Conservation (phyloP, 2,888 invertebrate genomes). For the Netelia fuscicornis region DNA sequence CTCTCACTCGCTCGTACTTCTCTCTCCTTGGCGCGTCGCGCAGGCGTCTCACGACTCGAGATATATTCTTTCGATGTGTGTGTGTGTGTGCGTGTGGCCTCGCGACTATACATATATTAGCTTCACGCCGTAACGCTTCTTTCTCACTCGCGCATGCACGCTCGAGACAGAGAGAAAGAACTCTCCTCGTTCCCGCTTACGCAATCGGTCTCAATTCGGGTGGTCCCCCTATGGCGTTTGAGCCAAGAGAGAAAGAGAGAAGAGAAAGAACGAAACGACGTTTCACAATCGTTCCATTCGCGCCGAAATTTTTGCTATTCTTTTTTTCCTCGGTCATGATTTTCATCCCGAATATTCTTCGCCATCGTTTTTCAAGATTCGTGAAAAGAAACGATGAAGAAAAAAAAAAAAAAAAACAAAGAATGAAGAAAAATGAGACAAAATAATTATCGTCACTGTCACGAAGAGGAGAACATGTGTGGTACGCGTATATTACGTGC, state of each 20-base stretch:
- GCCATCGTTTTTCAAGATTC: slow-evolving; percentile 25
- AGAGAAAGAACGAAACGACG: background rate
- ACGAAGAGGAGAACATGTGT: slow-evolving; percentile 10
- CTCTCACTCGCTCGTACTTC: slow-evolving; percentile 28
- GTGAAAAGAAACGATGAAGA: slow-evolving; percentile 16
- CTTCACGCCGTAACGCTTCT: background rate
- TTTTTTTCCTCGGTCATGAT: background rate
- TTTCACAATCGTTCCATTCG: background rate
- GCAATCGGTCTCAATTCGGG: slow-evolving; percentile 61
- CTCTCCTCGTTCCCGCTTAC: slow-evolving; percentile 27
- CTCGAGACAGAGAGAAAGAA: background rate
- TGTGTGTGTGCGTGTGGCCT: slow-evolving; percentile 35
- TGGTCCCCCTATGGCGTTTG: slow-evolving; percentile 53
- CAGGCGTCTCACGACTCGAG: slow-evolving; percentile 40
- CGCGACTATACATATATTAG: slow-evolving; percentile 44
- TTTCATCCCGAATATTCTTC: slow-evolving; percentile 1
- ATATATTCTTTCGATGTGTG: slow-evolving; percentile 9
- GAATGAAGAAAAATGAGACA: background rate
- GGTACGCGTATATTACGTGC: background rate
- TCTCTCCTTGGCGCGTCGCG: slow-evolving; percentile 46
- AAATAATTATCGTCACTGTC: slow-evolving; percentile 14
- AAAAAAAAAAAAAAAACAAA: too few species aligned
- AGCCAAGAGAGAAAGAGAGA: background rate
- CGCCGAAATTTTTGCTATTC: background rate
- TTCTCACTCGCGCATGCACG: background rate